Base-by-base conservation (phyloP, 1,140 invertebrate species). In the Drosophila punjabiensis region DNA sequence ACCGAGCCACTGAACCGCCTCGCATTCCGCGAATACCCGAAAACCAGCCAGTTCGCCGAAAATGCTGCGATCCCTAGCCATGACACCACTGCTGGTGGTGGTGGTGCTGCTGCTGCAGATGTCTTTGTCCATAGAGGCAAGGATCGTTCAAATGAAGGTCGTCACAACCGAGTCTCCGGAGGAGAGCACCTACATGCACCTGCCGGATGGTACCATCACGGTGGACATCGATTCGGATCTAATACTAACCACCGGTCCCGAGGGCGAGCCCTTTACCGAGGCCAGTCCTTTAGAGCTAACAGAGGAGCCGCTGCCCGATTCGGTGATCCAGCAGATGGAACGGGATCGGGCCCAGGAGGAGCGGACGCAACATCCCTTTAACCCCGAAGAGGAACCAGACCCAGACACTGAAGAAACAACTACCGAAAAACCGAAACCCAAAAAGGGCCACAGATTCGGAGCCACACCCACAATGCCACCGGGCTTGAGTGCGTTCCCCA, bases 241-340 rank as follows among this genome's bases (percentile, higher is more conserved):
- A 3, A 75, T 89, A 7, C 37, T 84, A 14, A 89, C 74, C 45
- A 88, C 84, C 16, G 64, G 73, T 45, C 50, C 76, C 1, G 65
- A 32, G 35, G 28, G 65, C 6, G 30, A 75, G 32, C 4, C 16
- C 28, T 89, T 81, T 11, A 84, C 77, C 2, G 56, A 77, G 0
- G 35, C 35, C 11, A 50, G 37, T 47, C 53, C 50, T 0, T 10
- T 52, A 1, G 24, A 33, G 1, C 55, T 53, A 4, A 89, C 84
- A 3, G 84, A 89, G 20, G 77, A 88, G 3, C 81, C 84, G 5
- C 37, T 89, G 39, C 69, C 73, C 9, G 81, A 89, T 0, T 87
- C 85, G 4, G 85, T 84, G 35, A 4, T 82, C 30, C 35, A 43
- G 10, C 83, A 79, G 32, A 28, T 82, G 37, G 76, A 65, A 6